phyloP scores from a whole-genome alignment of 2,797 vertebrate species.

The Hoplostethus atlanticus region DNA sequence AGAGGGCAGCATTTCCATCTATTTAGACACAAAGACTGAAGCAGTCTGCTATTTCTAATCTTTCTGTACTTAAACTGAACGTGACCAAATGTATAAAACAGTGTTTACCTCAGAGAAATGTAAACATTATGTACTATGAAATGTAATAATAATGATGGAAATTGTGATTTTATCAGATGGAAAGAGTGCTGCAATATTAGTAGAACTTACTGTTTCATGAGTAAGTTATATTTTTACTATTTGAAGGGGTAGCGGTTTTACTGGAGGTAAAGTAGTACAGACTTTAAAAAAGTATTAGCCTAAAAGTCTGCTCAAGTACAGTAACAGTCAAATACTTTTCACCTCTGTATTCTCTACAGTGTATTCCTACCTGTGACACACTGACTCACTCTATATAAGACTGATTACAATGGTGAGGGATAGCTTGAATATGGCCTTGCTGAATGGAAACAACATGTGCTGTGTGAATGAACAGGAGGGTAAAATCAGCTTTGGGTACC shows the following conservation, averaged over 20 bases:
- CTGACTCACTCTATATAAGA: not conserved
- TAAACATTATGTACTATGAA: no score
- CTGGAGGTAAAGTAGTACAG: slow-evolving; percentile 8
- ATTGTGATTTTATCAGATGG: slow-evolving; percentile 27
- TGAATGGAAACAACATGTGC: not conserved
- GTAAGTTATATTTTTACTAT: no score
- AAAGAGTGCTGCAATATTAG: slow-evolving; percentile 44
- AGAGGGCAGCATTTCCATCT: slow-evolving; percentile 12
- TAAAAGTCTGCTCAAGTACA: slow-evolving; percentile 4
- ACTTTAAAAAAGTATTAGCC: slow-evolving; percentile 55
- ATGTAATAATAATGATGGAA: not conserved
- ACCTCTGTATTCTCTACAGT: not conserved
- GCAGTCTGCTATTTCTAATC: no score
- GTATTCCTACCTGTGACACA: slow-evolving; percentile 1
- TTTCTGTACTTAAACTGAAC: slow-evolving; percentile 7
- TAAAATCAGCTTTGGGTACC: not conserved
- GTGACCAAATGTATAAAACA: not conserved
- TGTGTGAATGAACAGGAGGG: not conserved
- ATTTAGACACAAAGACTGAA: not conserved
- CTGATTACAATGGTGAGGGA: slow-evolving; percentile 2
- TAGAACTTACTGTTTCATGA: not conserved
- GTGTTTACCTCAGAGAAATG: no score
- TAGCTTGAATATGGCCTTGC: no score
- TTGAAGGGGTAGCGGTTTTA: slow-evolving; percentile 27
- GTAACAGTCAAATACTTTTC: slow-evolving; percentile 1